Base-by-base conservation (phyloP, 2,888 invertebrate genomes). In the Himalopsyche japonica region DNA sequence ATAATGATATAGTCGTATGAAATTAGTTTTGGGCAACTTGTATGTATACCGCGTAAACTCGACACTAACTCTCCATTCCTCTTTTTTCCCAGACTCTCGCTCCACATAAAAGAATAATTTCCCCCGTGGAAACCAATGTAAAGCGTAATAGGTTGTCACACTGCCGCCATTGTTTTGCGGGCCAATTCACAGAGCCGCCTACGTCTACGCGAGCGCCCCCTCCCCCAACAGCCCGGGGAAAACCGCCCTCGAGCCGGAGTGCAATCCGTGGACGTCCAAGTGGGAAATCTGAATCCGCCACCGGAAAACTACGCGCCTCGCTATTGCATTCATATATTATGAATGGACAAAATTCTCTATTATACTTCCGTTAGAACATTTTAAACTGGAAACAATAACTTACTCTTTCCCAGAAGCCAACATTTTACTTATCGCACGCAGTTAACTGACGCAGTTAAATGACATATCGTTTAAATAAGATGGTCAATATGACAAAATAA, bases 51-150 rank as follows among this genome's bases (percentile, higher is more conserved):
- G 70, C 3, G 70, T 10, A 20, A 27, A 30, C 70, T 70, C 70
- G 5, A 49, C 64, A 78, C 78, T 37, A 77, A 34, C 47, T 84
- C 77, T 77, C 43, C 80, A 47, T 80, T 84, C 32, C 80, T 80
- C 49, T 76, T 49, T 37, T 37, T 76, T 77, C 34, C 18, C 77
- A 64, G n/a, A 77, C 78, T 48, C 80, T 37, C 82, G 80, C 24
- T 84, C 78, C 79, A 64, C 81, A 64, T 79, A 82, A 82, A 85
- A 84, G 85, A 85, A 85, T 85, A 85, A 85, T 85, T 85, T 85
- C 85, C 85, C 85, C 79, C 80, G 84, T 84, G 85, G 81, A 77
- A 85, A 81, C 78, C 82, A 82, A 79, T 81, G 83, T 70, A 79
- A 83, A 49, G 82, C 80, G 83, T 86, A 86, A 86, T 86, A 84